Base-by-base conservation (phyloP, 2,797 vertebrate species). In the Nasua narica region DNA sequence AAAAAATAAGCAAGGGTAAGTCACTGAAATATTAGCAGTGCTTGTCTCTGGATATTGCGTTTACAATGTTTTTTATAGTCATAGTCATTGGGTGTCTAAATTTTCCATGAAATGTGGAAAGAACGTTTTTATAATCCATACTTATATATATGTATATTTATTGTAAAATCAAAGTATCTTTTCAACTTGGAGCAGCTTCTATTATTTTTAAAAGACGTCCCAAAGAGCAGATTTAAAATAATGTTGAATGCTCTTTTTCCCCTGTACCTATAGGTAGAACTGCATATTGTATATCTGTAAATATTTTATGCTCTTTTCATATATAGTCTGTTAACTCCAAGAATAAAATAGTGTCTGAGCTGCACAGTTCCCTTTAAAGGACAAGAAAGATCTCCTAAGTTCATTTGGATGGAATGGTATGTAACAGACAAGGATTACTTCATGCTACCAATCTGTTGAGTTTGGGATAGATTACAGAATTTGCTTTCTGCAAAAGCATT, bases 401-500 rank as follows among this genome's bases (percentile, higher is more conserved):
- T 93, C 83, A 90, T 72, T 35, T 92, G 40, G 23, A 56, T 32
- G 67, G 32, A 78, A 32, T 29, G 25, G 29, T 27, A 82, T 8
- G 4, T 76, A 92, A 90, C 23, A 37, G 46, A 79, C 81, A 93
- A 94, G 29, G 46, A 90, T 79, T 35, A 65, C 46, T 67, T 54
- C 1, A 2, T 87, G 65, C 48, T 95, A 18, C 83, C 77, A 95
- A 91, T 92, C 78, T 90, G 2, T 29, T 67, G 23, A 95, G 32
- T 96, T 84, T 90, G 29, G 29, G 62, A 92, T 67, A 81, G 95
- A 96, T 94, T 87, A 91, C 37, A 95, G 79, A 93, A 92, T 76
- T 95, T 88, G 72, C 74, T 95, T 84, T 92, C 58, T 91, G 48
- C 15, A 93, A 94, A 93, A 95, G 62, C 46, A 97, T 40, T 95